These are phyloP conservation scores for Drosophila buzzatii DNA, from an alignment of 2,888 invertebrate species.

Conservation along the genomic window DNA sequence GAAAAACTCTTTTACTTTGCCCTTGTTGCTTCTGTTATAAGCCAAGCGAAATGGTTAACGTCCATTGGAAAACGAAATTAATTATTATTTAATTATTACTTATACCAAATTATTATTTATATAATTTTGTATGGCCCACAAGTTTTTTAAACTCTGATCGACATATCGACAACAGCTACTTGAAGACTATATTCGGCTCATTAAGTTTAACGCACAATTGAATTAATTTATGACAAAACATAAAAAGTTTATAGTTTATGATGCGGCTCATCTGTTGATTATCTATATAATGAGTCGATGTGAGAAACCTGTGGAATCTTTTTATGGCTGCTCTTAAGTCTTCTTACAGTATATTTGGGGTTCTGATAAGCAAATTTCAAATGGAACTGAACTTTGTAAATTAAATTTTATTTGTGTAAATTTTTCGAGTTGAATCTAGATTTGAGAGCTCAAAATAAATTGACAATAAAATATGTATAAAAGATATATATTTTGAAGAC, in stretches of 20 bases:
- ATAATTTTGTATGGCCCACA: slow-evolving; percentile 3
- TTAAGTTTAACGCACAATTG: slow-evolving; percentile 39
- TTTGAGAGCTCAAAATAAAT: slow-evolving; percentile 5
- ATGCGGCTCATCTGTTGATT: slow-evolving; percentile 33
- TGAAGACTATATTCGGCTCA: slow-evolving; percentile 31
- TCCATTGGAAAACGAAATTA: slow-evolving; percentile 18
- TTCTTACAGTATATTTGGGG: slow-evolving; percentile 21
- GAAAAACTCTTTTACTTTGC: slow-evolving; percentile 48
- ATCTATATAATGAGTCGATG: slow-evolving; percentile 48
- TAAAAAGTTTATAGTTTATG: slow-evolving; percentile 54
- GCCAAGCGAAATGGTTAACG: slow-evolving; percentile 38
- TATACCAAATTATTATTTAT: slow-evolving; percentile 23
- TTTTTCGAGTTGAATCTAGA: slow-evolving; percentile 3
- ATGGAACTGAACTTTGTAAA: slow-evolving; percentile 12
- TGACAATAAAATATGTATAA: slow-evolving; percentile 5
- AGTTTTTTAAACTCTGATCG: not conserved
- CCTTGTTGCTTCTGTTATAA: slow-evolving; percentile 35
- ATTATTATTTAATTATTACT: slow-evolving; percentile 40
- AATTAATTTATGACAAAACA: slow-evolving; percentile 41
- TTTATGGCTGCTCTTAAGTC: slow-evolving; percentile 39
- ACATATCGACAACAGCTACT: slow-evolving; percentile 21
- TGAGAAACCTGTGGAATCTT: slow-evolving; percentile 53
- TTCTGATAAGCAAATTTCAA: slow-evolving; percentile 33
- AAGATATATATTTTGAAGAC: not conserved
- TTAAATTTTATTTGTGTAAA: not conserved